phyloP scores from a whole-genome alignment of 1,140 invertebrate genomes.

The Calliopsis andreniformis region DNA sequence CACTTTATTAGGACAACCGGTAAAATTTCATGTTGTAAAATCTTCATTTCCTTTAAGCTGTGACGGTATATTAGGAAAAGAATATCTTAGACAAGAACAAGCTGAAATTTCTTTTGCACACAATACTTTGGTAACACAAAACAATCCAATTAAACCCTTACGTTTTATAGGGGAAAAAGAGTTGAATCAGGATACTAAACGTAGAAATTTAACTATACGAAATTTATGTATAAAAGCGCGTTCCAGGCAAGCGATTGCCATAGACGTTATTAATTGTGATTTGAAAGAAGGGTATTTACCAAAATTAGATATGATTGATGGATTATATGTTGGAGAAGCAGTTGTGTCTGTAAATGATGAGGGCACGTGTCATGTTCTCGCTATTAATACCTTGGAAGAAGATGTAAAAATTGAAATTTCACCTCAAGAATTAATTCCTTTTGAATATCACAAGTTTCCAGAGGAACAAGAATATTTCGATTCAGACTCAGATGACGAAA shows the following conservation, averaged over 20 bases:
- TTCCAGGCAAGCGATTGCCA: not conserved
- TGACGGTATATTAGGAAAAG: not conserved
- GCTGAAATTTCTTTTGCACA: not conserved
- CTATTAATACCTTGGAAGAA: not conserved
- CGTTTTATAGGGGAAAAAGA: not conserved
- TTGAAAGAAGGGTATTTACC: not conserved
- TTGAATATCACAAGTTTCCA: no score
- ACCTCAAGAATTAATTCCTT: no score
- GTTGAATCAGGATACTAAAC: not conserved
- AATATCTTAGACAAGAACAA: not conserved
- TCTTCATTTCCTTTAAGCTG: not conserved
- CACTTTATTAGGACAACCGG: not conserved
- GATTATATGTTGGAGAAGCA: not conserved
- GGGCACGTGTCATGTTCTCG: not conserved
- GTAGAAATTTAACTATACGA: no score
- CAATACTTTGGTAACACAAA: not conserved
- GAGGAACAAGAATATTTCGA: not conserved
- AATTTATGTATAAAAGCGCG: no score
- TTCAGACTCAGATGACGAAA: not conserved
- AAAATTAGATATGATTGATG: not conserved
- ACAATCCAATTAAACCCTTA: not conserved
- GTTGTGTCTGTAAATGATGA: not conserved
- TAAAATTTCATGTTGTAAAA: not conserved
- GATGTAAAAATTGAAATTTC: not conserved
- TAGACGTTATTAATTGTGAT: not conserved